A percentile compares a stretch with the other conserved stretches of the same genome.
Evolutionary conservation across 2,797 vertebrate genomes (phyloP).

Genomic region (Ambastaia sidthimunki): DNA sequence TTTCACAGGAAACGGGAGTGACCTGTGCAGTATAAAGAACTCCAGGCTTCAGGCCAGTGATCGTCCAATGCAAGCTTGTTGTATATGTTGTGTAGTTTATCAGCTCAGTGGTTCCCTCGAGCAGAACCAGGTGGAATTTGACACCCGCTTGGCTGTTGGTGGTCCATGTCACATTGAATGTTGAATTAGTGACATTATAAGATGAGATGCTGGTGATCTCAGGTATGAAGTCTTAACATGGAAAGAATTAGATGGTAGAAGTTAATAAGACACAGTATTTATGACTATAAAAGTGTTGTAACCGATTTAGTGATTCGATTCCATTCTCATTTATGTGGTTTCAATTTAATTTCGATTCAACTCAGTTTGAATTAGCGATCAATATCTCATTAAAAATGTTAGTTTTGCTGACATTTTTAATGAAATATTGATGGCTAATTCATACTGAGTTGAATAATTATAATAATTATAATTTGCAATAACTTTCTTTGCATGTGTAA

Average conservation of each 20-base stretch:
- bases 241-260: neutral
- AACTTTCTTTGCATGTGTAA: neutral
- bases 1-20: slow-evolving; percentile 61
- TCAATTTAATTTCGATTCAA: too few species aligned
- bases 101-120: slow-evolving; percentile 62
- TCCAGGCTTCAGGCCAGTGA: slow-evolving; percentile 76
- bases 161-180: slow-evolving; percentile 80
- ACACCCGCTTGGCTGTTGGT: slow-evolving; percentile 63
- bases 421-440: too few species aligned
- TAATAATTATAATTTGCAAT: too few species aligned
- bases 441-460: too few species aligned
- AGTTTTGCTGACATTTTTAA: too few species aligned
- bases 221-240: slow-evolving; percentile 27
- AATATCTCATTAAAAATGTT: too few species aligned
- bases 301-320: too few species aligned
- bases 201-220: slow-evolving; percentile 66
- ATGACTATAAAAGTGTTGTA: neutral
- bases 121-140: slow-evolving; percentile 74
- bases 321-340: too few species aligned
- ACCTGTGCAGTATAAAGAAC: slow-evolving; percentile 76
- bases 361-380: too few species aligned
- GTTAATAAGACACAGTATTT: neutral
- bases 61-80: slow-evolving; percentile 51
- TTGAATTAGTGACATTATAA: slow-evolving; percentile 72
- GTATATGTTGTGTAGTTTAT: slow-evolving; percentile 45